These are phyloP conservation scores for Yponomeuta malinellus DNA, from an alignment of 2,888 invertebrate genomes.

Conservation along the genomic window DNA sequence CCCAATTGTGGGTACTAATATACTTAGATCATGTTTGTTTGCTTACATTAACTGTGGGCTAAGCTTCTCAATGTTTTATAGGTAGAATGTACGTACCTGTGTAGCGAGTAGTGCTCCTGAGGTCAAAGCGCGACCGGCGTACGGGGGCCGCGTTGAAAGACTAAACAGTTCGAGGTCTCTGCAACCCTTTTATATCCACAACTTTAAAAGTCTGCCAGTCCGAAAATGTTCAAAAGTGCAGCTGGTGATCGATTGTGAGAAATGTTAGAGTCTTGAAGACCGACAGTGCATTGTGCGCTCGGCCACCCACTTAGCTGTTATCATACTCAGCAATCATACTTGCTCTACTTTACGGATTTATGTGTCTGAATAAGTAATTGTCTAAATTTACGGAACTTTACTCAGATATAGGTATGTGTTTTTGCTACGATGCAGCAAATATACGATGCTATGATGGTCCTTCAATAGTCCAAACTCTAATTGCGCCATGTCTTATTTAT, in stretches of 20 bases:
- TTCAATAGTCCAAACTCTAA: too few relatives aligned
- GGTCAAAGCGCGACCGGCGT: constrained; percentile 53
- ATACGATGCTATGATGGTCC: too few relatives aligned
- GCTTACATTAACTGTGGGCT: too few relatives aligned
- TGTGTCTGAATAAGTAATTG: not conserved
- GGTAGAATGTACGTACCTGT: not conserved
- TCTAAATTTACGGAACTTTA: too few relatives aligned
- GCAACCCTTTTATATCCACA: constrained; percentile 57
- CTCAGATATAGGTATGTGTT: too few relatives aligned
- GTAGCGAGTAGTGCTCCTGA: not conserved
- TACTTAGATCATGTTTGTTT: too few relatives aligned
- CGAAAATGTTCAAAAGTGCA: constrained; percentile 14
- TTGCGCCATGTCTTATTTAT: too few relatives aligned
- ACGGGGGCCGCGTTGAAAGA: constrained; percentile 49
- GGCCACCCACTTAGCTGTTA: not conserved
- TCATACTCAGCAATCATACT: not conserved
- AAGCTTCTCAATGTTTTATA: too few relatives aligned
- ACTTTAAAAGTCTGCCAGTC: constrained; percentile 24
- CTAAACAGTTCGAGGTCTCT: constrained; percentile 63
- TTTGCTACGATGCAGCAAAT: too few relatives aligned
- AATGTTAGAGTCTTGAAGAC: not conserved
- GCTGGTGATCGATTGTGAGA: constrained; percentile 15
- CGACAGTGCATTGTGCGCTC: not conserved
- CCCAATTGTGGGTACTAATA: too few relatives aligned
- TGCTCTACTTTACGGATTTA: not conserved